A percentile compares a stretch with the other conserved stretches of the same genome.
Conservation (phyloP, 2,797 vertebrate genomes). For the Rachycentron canadum region DNA sequence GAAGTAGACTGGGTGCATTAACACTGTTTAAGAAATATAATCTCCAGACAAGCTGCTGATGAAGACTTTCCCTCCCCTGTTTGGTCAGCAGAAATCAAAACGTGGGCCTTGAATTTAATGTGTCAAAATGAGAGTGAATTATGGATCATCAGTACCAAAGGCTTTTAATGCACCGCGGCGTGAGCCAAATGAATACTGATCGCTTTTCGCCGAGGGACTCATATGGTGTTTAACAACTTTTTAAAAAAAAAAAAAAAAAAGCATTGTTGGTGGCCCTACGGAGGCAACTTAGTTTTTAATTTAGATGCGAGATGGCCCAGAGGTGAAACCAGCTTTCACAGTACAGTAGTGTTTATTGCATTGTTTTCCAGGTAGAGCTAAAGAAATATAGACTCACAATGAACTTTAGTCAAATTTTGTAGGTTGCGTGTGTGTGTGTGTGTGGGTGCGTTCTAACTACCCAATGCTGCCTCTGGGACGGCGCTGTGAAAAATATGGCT, state of each 20-base stretch:
- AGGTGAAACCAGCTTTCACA: constrained; percentile 31
- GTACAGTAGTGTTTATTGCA: neutral
- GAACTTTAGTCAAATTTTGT: constrained; percentile 13
- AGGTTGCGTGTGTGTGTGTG: constrained; percentile 5
- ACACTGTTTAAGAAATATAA: constrained; percentile 59
- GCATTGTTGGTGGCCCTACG: constrained; percentile 47
- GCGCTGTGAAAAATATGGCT: constrained; percentile 21
- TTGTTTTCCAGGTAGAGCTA: constrained; percentile 5
- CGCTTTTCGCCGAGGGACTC: constrained; percentile 36
- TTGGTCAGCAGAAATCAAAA: constrained; percentile 75
- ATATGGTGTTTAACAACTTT: constrained; percentile 47
- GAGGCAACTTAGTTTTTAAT: constrained; percentile 55
- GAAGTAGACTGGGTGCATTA: constrained; percentile 37
- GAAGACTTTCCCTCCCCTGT: constrained; percentile 53
- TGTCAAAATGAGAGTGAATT: constrained; percentile 81
- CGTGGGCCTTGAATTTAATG: constrained; percentile 63
- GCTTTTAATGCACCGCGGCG: constrained; percentile 63
- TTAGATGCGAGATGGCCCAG: constrained; percentile 1
- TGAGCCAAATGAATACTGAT: constrained; percentile 76
- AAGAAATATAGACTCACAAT: neutral
- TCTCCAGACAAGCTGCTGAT: constrained; percentile 62
- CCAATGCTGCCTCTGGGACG: constrained; percentile 32
- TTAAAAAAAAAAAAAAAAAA: constrained; percentile 27
- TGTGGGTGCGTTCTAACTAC: neutral
- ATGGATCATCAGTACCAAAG: constrained; percentile 75